Conservation (phyloP, 1,140 invertebrate genomes). For the Drosophila eugracilis region DNA sequence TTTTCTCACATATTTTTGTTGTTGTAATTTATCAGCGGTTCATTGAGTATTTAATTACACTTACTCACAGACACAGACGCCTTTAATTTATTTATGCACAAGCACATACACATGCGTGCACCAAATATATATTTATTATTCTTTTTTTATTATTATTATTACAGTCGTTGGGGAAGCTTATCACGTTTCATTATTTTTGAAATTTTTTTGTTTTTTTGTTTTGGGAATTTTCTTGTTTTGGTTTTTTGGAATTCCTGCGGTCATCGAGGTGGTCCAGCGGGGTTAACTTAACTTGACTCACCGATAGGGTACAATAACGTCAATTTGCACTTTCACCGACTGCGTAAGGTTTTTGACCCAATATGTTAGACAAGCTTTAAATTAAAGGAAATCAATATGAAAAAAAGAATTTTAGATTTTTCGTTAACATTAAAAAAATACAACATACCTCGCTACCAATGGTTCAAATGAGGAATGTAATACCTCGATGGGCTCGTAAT, state of each 20-base stretch:
- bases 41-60: conserved; percentile 80
- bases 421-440: no score
- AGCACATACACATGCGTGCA: conserved; percentile 5
- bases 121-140: conserved; percentile 8
- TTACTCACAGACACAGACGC: conserved; percentile 37
- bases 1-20: conserved; percentile 24
- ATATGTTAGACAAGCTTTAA: no score
- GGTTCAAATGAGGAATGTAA: no score
- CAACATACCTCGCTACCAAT: no score
- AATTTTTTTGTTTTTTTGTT: conserved; percentile 27
- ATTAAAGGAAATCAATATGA: no score
- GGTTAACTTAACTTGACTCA: conserved; percentile 39
- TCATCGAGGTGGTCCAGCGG: background rate
- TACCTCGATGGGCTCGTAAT: no score
- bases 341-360: conserved; percentile 41
- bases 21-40: conserved; percentile 45
- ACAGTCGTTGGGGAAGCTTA: conserved; percentile 43
- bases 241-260: conserved; percentile 52
- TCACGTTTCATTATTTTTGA: conserved; percentile 62
- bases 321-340: conserved; percentile 59
- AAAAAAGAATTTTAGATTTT: no score
- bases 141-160: conserved; percentile 11
- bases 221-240: conserved; percentile 55
- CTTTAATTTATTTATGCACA: conserved; percentile 46
- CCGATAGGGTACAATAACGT: conserved; percentile 32